Percentiles rank a stretch among this genome's conserved stretches.
Evolutionary conservation across 2,888 invertebrate species (phyloP).

Genomic region (Pyrrhosoma nymphula): DNA sequence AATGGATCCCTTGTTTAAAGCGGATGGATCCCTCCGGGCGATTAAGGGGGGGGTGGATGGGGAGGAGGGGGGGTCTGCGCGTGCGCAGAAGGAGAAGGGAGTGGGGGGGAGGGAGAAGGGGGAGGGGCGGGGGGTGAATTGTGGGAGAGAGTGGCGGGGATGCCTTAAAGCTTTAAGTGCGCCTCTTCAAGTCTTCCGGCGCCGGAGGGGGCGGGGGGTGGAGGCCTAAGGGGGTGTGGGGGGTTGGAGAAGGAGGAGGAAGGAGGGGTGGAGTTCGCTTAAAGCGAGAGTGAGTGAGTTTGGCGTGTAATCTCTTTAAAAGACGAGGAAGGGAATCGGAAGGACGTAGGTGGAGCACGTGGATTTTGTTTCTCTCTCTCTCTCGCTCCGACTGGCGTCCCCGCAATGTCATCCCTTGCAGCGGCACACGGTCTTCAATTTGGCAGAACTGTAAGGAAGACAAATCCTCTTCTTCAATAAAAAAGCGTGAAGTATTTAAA

Average conservation of each 20-base stretch:
- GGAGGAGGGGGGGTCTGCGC: neutral
- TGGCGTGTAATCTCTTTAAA: constrained; percentile 51
- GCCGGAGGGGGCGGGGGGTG: neutral
- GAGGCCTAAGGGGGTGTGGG: neutral
- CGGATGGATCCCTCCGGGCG: neutral
- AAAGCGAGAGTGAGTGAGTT: constrained; percentile 18
- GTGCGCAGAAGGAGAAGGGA: neutral
- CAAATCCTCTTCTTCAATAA: no score
- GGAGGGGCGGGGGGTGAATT: neutral
- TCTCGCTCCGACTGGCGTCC: no score
- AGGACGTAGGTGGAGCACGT: no score
- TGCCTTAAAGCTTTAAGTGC: constrained; percentile 43
- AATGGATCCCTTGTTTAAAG: neutral
- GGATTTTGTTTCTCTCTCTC: no score
- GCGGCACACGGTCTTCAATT: no score
- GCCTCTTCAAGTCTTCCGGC: constrained; percentile 57
- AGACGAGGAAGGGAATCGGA: constrained; percentile 9
- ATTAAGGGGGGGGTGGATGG: neutral
- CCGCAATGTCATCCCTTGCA: no score
- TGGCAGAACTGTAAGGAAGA: no score
- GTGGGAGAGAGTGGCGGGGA: neutral
- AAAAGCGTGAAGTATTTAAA: no score
- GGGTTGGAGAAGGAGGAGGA: neutral
- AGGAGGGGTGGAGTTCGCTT: neutral
- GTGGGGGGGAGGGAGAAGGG: neutral